These are phyloP conservation scores for Acrocephalus arundinaceus DNA, from an alignment of 2,113 vertebrate species.

Conservation along the genomic window DNA sequence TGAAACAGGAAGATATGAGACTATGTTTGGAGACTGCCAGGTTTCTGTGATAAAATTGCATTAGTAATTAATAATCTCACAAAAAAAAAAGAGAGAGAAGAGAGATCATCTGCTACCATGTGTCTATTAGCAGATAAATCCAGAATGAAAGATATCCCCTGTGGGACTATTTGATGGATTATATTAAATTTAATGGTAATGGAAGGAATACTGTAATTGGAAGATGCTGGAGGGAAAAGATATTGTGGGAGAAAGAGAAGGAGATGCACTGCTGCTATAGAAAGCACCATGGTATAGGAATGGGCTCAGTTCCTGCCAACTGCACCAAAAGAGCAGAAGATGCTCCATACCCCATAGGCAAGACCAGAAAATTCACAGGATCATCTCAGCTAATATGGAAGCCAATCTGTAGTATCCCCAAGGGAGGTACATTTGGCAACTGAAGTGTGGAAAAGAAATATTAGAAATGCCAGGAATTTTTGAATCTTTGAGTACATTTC, in stretches of 20 bases:
- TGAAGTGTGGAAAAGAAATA: constrained; percentile 42
- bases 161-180: constrained; percentile 69
- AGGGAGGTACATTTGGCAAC: background rate
- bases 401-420: background rate
- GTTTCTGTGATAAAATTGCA: constrained; percentile 41
- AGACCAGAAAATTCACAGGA: background rate
- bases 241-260: background rate
- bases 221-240: constrained; percentile 59
- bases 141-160: constrained; percentile 70
- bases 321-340: background rate
- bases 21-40: constrained; percentile 59
- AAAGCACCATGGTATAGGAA: background rate
- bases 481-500: constrained; percentile 16
- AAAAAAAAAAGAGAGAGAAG: constrained; percentile 40
- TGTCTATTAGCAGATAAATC: constrained; percentile 75
- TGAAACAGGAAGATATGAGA: background rate
- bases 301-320: background rate
- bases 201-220: constrained; percentile 64
- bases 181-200: constrained; percentile 72
- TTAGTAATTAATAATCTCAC: constrained; percentile 72
- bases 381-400: background rate
- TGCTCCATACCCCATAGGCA: background rate
- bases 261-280: background rate
- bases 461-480: constrained; percentile 46
- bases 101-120: constrained; percentile 62